Conservation (phyloP, 2,888 invertebrate genomes). For the Muscina levida region DNA sequence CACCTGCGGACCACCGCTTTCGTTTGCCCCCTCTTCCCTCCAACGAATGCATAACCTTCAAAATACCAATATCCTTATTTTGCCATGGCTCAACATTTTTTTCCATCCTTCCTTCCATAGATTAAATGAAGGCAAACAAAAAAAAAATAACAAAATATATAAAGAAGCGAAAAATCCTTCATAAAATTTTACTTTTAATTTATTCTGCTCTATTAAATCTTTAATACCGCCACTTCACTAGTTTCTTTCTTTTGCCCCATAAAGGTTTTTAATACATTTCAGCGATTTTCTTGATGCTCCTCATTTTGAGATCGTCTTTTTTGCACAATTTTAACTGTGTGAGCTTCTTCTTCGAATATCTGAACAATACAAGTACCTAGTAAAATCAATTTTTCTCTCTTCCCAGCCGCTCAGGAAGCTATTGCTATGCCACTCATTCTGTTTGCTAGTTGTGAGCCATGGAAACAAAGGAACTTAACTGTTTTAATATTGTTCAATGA, state of each 20-base stretch:
- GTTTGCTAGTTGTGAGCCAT: constrained; percentile 22
- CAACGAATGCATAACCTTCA: constrained; percentile 10
- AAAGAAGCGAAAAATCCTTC: constrained; percentile 17
- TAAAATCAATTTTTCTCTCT: constrained; percentile 51
- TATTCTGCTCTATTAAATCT: constrained; percentile 60
- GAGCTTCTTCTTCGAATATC: constrained; percentile 46
- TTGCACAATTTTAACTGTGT: constrained; percentile 25
- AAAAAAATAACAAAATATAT: background rate
- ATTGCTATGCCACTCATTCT: background rate
- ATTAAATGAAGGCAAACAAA: background rate
- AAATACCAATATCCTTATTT: constrained; percentile 15
- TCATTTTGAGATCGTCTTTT: constrained; percentile 38
- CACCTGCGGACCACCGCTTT: no score
- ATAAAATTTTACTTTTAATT: constrained; percentile 55
- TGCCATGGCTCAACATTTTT: constrained; percentile 1
- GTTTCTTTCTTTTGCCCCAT: background rate
- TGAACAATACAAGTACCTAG: constrained; percentile 43
- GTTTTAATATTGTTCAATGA: constrained; percentile 51
- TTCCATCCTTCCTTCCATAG: background rate
- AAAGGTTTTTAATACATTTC: constrained; percentile 13
- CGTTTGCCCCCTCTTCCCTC: no score
- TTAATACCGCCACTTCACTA: constrained; percentile 15
- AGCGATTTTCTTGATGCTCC: background rate
- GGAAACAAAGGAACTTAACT: constrained; percentile 45
- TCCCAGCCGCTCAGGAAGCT: constrained; percentile 42